phyloP scores from a whole-genome alignment of 2,888 invertebrate genomes.

The Cryptosula pallasiana region DNA sequence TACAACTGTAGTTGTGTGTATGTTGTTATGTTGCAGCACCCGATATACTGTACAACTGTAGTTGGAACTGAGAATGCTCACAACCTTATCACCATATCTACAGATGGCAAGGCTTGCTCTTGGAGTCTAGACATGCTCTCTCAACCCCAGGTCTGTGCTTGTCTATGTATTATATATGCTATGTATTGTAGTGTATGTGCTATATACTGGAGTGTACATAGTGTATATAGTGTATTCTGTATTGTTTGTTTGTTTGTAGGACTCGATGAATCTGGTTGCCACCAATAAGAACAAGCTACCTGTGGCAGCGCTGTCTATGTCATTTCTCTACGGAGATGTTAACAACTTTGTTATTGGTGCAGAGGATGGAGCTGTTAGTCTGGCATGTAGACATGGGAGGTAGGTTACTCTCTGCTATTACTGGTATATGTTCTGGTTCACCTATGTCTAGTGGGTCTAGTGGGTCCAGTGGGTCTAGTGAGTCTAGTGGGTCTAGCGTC shows the following conservation, averaged over 20 bases:
- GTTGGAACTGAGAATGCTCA: slow-evolving; percentile 95
- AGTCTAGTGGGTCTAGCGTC: background rate
- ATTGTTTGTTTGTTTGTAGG: background rate
- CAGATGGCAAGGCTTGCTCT: slow-evolving; percentile 94
- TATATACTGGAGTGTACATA: too few species aligned
- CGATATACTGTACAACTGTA: slow-evolving; percentile 85
- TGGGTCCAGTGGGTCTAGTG: too few species aligned
- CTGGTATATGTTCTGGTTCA: too few species aligned
- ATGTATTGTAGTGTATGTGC: background rate
- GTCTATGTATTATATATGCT: background rate
- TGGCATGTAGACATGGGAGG: slow-evolving; percentile 72
- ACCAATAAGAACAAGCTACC: slow-evolving; percentile 59
- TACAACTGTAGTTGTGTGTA: too few species aligned
- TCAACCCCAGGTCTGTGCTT: slow-evolving; percentile 66
- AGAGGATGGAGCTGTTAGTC: slow-evolving; percentile 92
- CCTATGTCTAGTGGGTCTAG: too few species aligned
- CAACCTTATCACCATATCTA: slow-evolving; percentile 93
- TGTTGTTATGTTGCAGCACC: slow-evolving; percentile 64
- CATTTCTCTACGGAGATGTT: slow-evolving; percentile 78
- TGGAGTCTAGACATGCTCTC: slow-evolving; percentile 99
- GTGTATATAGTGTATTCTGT: too few species aligned
- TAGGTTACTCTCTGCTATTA: too few species aligned
- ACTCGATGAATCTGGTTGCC: slow-evolving; percentile 9
- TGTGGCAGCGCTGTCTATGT: slow-evolving; percentile 71
- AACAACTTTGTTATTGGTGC: slow-evolving; percentile 95